phyloP scores from a whole-genome alignment of 2,797 vertebrate species.

The Buphagus erythrorhynchus region DNA sequence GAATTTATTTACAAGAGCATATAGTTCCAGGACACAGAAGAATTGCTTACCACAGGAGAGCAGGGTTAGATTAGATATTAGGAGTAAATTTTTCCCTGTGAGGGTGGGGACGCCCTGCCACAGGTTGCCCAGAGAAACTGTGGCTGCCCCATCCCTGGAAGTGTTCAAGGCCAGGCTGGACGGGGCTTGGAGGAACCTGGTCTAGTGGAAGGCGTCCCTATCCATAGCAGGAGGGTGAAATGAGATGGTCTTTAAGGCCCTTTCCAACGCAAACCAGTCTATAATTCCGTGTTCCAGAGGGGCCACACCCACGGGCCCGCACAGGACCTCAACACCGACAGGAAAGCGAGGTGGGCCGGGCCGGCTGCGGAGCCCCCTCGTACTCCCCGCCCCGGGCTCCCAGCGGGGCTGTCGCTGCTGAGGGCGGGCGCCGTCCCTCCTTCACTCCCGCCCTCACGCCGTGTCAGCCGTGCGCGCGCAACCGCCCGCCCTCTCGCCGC shows the following conservation, averaged over 20 bases:
- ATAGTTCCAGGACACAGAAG: background rate
- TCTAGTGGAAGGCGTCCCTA: background rate
- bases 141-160: background rate
- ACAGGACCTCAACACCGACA: too few species aligned
- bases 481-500: background rate
- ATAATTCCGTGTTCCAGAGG: background rate
- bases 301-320: too few species aligned
- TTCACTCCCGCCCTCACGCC: background rate
- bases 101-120: background rate
- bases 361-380: too few species aligned
- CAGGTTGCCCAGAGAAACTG: background rate
- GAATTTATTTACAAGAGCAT: background rate
- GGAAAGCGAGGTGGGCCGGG: too few species aligned
- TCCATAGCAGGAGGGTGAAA: rapidly evolving
- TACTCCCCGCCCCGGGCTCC: too few species aligned
- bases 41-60: background rate
- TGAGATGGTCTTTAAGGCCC: rapidly evolving
- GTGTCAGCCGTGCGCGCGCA: background rate
- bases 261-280: background rate
- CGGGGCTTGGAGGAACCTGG: background rate
- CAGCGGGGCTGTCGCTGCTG: background rate
- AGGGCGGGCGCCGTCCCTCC: background rate
- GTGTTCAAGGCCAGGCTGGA: background rate
- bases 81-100: background rate
- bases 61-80: background rate